Evolutionary conservation across 2,113 vertebrate species (phyloP).

Genomic region (Vulpes vulpes): DNA sequence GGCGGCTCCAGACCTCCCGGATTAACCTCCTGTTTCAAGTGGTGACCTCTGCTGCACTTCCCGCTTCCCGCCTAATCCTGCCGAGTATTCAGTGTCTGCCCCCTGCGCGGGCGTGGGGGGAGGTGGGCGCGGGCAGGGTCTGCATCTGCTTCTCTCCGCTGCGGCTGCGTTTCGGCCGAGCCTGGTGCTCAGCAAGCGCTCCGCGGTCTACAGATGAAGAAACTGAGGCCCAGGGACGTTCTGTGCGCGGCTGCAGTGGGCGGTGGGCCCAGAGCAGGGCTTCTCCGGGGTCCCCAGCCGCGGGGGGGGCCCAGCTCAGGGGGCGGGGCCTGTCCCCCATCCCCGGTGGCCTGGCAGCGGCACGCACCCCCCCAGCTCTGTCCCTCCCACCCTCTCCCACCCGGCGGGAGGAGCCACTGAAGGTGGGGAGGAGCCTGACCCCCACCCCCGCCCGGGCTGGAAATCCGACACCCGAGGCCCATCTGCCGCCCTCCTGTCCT

Average conservation of each 20-base stretch:
- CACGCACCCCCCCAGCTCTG: neutral
- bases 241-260: neutral
- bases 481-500: slow-evolving; percentile 74
- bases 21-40: too few relatives aligned
- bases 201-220: slow-evolving; percentile 38
- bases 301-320: too few relatives aligned
- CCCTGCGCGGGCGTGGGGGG: too few relatives aligned
- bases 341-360: too few relatives aligned
- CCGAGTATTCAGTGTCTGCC: too few relatives aligned
- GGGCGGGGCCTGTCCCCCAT: neutral
- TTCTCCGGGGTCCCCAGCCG: neutral
- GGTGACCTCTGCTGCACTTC: too few relatives aligned
- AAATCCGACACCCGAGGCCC: slow-evolving; percentile 74
- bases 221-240: slow-evolving; percentile 15
- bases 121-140: neutral
- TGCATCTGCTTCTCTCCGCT: neutral
- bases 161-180: neutral
- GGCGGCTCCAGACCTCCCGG: too few relatives aligned
- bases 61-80: fast-evolving
- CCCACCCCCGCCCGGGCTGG: neutral
- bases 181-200: neutral
- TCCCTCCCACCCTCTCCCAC: neutral
- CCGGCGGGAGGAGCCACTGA: neutral
- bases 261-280: neutral
- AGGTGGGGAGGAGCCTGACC: neutral